Base-by-base conservation (phyloP, 2,888 invertebrate species). In the Himalopsyche kuldschensis region DNA sequence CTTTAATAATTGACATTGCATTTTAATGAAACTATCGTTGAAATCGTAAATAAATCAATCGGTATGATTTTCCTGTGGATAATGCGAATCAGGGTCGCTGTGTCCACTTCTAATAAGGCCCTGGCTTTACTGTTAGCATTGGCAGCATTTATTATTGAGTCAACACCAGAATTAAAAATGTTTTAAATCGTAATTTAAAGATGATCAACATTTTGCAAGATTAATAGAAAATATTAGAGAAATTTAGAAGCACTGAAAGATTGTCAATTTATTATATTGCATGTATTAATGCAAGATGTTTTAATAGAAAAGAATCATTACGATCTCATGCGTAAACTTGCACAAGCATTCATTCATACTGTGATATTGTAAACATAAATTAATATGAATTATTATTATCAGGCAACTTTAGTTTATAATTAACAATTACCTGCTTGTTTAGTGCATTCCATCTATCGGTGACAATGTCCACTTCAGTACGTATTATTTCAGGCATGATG, bases 401-500 rank as follows among this genome's bases (percentile, higher is more conserved):
- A 69, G 69, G 69, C 69, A 55, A 55, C n/a, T 2, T 20, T 8
- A 20, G n/a, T n/a, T 55, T 8, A 20, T 20, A 55, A 55, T 55
- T 4, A 75, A n/a, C 35, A 84, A 85, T 87, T 87, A 94, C 95
- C 93, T 96, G 94, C 84, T 94, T 93, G 87, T 94, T 94, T 79
- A 97, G 92, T 86, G 92, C 91, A 78, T 93, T 92, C 94, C 95
- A 95, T 79, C 95, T 91, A 83, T 90, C 90, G 6, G 93, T 93
- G 83, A 95, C 91, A 81, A 91, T 90, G 86, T 94, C 93, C 79
- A 95, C 92, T 88, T 96, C 95, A 75, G 92, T 90, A 85, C 92
- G 93, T 86, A 96, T 94, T 89, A 93, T 93, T 85, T 91, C 92
- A 31, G 94, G 92, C 94, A 96, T 95, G 87, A 97, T 95, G 89